Conservation (phyloP, 2,888 invertebrate genomes). For the Trilocha varians region DNA sequence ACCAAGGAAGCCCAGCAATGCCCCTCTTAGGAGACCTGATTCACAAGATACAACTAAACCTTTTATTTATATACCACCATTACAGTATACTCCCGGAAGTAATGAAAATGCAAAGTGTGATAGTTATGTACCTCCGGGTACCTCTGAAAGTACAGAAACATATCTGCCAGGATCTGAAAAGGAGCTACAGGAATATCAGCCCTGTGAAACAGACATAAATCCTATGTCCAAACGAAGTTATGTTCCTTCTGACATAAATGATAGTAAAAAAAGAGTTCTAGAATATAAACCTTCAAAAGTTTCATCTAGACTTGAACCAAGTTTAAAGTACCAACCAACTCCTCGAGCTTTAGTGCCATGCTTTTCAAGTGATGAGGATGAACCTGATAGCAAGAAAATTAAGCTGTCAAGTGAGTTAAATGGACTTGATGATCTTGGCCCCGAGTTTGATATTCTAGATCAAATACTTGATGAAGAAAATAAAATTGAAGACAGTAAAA, state of each 20-base stretch:
- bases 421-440: conserved; percentile 59
- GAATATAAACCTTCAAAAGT: conserved; percentile 62
- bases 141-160: conserved; percentile 44
- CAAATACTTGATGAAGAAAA: conserved; percentile 68
- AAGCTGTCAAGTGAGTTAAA: conserved; percentile 54
- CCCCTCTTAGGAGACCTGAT: conserved; percentile 49
- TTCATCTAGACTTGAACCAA: conserved; percentile 33
- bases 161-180: conserved; percentile 55
- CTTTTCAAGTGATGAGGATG: conserved; percentile 69
- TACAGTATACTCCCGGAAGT: conserved; percentile 54
- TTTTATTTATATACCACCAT: conserved; percentile 51
- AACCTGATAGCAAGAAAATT: conserved; percentile 48
- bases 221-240: conserved; percentile 42
- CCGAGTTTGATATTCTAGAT: conserved; percentile 67
- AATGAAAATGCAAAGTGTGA: conserved; percentile 43
- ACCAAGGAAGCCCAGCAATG: conserved; percentile 55
- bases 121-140: conserved; percentile 55
- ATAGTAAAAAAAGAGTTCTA: conserved; percentile 50
- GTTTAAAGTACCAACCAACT: conserved; percentile 60
- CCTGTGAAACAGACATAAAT: conserved; percentile 33
- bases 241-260: conserved; percentile 57
- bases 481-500: conserved; percentile 13
- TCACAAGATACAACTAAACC: conserved; percentile 49
- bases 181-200: conserved; percentile 50
- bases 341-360: conserved; percentile 57